phyloP scores from a whole-genome alignment of 2,888 invertebrate genomes.

The Drosophila nr. perissopoda region DNA sequence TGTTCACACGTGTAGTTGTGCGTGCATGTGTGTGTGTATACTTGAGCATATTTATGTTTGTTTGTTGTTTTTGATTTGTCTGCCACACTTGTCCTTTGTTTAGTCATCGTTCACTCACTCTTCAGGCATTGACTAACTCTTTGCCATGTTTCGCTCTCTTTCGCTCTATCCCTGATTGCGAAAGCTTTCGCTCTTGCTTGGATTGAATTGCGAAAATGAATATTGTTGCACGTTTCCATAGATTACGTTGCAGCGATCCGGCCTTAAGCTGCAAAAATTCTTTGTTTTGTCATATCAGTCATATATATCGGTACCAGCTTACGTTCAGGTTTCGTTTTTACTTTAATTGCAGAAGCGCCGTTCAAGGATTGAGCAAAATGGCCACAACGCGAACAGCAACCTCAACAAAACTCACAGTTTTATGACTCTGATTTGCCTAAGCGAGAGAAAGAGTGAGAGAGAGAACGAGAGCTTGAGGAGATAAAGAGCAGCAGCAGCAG shows the following conservation, averaged over 20 bases:
- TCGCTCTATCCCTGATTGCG: constrained; percentile 10
- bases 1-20: constrained; percentile 7
- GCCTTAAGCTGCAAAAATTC: constrained; percentile 48
- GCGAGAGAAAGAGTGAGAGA: constrained; percentile 16
- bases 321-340: constrained; percentile 17
- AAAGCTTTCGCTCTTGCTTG: constrained; percentile 49
- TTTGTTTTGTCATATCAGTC: constrained; percentile 46
- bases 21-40: constrained; percentile 5
- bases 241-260: constrained; percentile 55
- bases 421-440: constrained; percentile 65
- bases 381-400: constrained; percentile 38
- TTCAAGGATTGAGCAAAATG: constrained; percentile 66
- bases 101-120: constrained; percentile 32
- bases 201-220: constrained; percentile 2
- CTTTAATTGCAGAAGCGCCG: constrained; percentile 28
- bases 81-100: constrained; percentile 55
- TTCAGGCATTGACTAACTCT: constrained; percentile 26
- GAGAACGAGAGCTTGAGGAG: constrained; percentile 19
- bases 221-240: constrained; percentile 54
- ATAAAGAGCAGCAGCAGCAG: constrained; percentile 23
- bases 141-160: constrained; percentile 2
- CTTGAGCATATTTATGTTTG: constrained; percentile 27
- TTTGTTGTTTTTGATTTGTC: constrained; percentile 44
- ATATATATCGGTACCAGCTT: constrained; percentile 46
- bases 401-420: constrained; percentile 49